Percentiles rank a stretch among this genome's conserved stretches.
Evolutionary conservation across 2,888 invertebrate species (phyloP).

Genomic region (Leptura quadrifasciata): DNA sequence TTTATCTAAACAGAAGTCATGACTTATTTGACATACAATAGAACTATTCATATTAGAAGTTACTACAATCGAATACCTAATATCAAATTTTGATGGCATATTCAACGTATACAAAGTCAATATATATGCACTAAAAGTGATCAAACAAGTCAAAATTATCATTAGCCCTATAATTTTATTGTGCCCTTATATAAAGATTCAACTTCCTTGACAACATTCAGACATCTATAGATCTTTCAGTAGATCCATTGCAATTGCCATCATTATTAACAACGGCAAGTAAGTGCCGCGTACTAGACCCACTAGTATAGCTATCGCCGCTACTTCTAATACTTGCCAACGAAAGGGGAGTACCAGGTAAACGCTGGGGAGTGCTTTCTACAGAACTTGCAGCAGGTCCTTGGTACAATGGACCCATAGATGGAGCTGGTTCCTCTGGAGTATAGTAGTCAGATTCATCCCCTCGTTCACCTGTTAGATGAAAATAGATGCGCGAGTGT

Average conservation of each 20-base stretch:
- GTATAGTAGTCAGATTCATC: slow-evolving; percentile 89
- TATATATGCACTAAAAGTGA: no score
- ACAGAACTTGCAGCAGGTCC: slow-evolving; percentile 65
- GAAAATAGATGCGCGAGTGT: not conserved
- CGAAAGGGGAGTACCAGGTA: slow-evolving; percentile 82
- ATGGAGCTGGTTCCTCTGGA: slow-evolving; percentile 84
- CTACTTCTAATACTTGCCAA: slow-evolving; percentile 83
- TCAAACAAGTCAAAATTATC: not conserved
- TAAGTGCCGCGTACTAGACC: slow-evolving; percentile 86
- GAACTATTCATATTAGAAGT: no score
- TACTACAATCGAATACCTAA: no score
- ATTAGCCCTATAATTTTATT: not conserved
- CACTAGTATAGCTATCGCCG: slow-evolving; percentile 88
- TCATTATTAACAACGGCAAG: slow-evolving; percentile 75
- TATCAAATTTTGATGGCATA: no score
- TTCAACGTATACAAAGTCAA: no score
- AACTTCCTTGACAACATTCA: not conserved
- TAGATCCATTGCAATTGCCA: slow-evolving; percentile 50
- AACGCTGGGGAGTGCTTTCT: slow-evolving; percentile 71
- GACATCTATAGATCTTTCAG: slow-evolving; percentile 68
- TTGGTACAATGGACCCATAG: slow-evolving; percentile 79
- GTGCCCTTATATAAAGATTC: not conserved
- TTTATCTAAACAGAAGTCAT: no score
- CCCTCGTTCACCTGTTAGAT: slow-evolving; percentile 71
- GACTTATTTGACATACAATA: no score